Conservation (phyloP, 2,888 invertebrate genomes). For the Macrophya alboannulata region DNA sequence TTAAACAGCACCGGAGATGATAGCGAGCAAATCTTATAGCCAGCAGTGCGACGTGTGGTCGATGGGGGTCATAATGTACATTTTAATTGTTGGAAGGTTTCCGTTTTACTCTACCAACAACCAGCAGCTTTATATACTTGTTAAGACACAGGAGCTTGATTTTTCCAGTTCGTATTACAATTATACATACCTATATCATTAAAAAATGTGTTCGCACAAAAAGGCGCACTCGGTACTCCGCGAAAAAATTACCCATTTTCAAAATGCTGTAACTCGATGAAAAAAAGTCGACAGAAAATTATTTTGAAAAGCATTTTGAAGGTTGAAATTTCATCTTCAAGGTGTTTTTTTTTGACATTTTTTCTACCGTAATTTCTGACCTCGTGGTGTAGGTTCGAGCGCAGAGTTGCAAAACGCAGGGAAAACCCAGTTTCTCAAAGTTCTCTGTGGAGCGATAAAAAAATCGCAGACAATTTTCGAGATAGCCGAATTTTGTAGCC, state of each 20-base stretch:
- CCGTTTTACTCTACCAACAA: constrained; percentile 77
- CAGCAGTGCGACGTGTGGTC: constrained; percentile 84
- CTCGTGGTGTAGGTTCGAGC: no score
- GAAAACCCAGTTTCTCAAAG: no score
- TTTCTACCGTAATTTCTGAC: no score
- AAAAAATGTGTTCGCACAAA: not conserved
- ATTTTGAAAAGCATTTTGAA: not conserved
- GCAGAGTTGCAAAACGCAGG: no score
- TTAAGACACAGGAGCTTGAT: constrained; percentile 74
- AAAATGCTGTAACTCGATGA: no score
- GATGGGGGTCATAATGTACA: constrained; percentile 82
- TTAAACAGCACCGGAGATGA: constrained; percentile 82
- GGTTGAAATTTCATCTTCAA: no score
- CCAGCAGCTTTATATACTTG: constrained; percentile 72
- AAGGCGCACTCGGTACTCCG: no score
- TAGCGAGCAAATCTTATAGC: constrained; percentile 81
- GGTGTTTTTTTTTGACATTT: no score
- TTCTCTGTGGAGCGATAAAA: no score
- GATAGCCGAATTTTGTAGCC: not conserved
- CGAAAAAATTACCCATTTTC: no score
- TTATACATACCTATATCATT: no score
- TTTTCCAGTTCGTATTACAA: constrained; percentile 62
- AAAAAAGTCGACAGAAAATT: no score
- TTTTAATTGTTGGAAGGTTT: constrained; percentile 77
- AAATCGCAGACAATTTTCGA: not conserved